Conservation (phyloP, 2,113 vertebrate species). For the Gymnobelideus leadbeateri region DNA sequence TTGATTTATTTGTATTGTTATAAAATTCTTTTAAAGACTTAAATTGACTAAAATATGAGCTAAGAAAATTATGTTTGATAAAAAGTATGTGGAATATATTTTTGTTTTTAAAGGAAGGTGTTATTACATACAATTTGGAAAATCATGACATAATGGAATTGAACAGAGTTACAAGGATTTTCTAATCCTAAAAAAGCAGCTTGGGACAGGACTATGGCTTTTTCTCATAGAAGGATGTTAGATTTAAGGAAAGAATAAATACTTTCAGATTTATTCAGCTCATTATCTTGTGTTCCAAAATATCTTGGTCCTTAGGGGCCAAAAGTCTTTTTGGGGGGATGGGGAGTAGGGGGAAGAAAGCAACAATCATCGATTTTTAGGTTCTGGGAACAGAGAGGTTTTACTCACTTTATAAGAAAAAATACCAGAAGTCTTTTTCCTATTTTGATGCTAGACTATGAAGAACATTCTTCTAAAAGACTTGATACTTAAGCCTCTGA, state of each 20-base stretch:
- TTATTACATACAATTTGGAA: background rate
- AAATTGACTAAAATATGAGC: background rate
- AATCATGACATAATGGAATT: background rate
- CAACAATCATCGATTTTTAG: background rate
- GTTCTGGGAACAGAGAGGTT: background rate
- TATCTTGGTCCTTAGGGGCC: background rate
- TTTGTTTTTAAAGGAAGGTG: background rate
- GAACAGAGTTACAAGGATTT: background rate
- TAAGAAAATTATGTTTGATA: background rate
- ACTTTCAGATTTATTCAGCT: background rate
- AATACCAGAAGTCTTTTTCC: background rate
- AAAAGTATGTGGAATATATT: background rate
- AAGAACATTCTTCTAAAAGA: background rate
- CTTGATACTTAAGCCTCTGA: background rate
- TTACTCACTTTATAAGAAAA: background rate
- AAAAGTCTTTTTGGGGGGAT: background rate
- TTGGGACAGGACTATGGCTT: background rate
- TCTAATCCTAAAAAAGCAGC: background rate
- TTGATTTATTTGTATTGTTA: background rate
- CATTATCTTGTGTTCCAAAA: background rate
- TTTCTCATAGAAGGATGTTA: background rate
- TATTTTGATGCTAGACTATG: background rate
- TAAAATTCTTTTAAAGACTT: background rate
- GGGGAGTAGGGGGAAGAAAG: background rate
- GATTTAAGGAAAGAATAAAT: background rate